phyloP scores from a whole-genome alignment of 2,113 vertebrate species.

The Tupaia tana region DNA sequence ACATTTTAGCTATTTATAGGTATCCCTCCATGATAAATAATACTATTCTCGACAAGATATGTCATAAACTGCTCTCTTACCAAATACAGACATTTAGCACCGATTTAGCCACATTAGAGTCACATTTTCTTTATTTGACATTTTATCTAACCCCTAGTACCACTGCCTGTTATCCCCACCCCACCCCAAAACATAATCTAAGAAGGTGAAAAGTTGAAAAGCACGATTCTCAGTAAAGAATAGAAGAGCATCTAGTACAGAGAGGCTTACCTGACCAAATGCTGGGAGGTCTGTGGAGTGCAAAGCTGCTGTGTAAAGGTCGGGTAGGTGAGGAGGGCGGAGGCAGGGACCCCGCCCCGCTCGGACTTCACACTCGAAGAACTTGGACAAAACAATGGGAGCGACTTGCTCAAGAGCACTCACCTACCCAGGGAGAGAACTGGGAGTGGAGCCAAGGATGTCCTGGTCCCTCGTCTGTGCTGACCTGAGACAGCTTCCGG shows the following conservation, averaged over 20 bases:
- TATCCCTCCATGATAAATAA: not conserved
- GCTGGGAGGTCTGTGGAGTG: not conserved
- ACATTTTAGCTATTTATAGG: not conserved
- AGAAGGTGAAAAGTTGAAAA: not conserved
- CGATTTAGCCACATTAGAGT: not conserved
- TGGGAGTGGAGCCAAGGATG: not conserved
- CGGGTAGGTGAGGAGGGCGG: not conserved
- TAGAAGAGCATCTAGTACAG: not conserved
- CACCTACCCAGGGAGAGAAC: not conserved
- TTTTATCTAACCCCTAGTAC: not conserved
- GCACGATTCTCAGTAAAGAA: not conserved
- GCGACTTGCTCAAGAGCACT: not conserved
- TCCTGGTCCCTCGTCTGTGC: not conserved
- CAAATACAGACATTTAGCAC: not conserved
- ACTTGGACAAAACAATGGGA: not conserved
- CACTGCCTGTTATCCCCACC: not conserved
- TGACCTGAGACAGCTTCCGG: not conserved
- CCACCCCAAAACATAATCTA: not conserved
- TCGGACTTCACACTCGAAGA: not conserved
- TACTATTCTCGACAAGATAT: not conserved
- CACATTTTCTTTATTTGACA: conserved; percentile 50
- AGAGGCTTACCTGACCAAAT: not conserved
- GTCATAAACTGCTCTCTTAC: not conserved
- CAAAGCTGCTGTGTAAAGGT: not conserved
- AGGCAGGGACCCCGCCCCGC: not conserved